Evolutionary conservation across 1,140 invertebrate species (phyloP).

Genomic region (Grapholita molesta): DNA sequence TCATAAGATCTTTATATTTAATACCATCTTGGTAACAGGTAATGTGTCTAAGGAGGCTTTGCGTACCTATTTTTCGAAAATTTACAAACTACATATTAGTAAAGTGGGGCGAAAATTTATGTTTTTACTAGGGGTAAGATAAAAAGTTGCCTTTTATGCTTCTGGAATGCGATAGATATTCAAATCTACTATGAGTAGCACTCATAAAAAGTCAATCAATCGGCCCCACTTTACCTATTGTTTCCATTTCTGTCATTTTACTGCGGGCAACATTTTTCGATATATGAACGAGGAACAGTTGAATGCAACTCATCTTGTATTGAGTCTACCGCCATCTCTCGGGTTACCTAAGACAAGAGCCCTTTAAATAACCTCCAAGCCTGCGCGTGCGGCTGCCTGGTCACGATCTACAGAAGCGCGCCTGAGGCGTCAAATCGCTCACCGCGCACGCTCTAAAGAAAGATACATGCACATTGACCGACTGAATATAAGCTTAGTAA

Average conservation of each 20-base stretch:
- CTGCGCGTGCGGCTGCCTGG: constrained; percentile 14
- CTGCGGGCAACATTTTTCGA: neutral
- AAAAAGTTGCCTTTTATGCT: no score
- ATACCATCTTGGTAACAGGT: no score
- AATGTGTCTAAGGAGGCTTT: no score
- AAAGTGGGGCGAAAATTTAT: no score
- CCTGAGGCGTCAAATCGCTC: constrained; percentile 32
- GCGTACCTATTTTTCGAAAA: no score
- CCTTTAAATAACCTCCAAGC: constrained; percentile 1
- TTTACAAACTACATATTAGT: no score
- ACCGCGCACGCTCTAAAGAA: constrained; percentile 19
- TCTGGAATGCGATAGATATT: no score
- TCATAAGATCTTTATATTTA: neutral
- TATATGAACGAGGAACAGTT: neutral
- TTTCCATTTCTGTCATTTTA: no score
- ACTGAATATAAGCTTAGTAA: neutral
- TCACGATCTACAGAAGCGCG: constrained; percentile 42
- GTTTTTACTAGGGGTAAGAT: no score
- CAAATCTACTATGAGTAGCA: no score
- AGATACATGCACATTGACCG: constrained; percentile 1
- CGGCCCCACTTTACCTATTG: no score
- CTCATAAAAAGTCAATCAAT: no score
- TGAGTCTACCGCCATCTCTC: neutral
- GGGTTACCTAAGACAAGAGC: neutral
- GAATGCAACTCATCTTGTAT: neutral